phyloP scores from a whole-genome alignment of 2,797 vertebrate genomes.

The Pygocentrus nattereri region DNA sequence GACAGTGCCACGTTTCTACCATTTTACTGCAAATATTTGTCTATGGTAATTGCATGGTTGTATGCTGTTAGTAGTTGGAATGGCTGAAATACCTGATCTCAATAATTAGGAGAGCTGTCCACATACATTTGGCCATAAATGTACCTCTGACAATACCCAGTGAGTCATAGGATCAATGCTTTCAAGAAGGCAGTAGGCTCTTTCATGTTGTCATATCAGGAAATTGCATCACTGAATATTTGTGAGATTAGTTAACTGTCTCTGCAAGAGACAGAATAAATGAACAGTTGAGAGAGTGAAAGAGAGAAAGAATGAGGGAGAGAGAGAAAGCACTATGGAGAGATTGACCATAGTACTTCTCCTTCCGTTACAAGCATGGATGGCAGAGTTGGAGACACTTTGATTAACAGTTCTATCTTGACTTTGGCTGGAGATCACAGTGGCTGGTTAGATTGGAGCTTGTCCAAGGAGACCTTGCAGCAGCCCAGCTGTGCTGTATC shows the following conservation, averaged over 20 bases:
- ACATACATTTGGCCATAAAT: no score
- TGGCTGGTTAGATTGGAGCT: slow-evolving; percentile 35
- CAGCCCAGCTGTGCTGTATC: slow-evolving; percentile 48
- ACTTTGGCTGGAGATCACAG: slow-evolving; percentile 34
- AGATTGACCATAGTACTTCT: background rate
- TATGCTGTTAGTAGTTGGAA: no score
- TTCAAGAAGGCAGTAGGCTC: background rate
- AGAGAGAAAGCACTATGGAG: slow-evolving; percentile 6
- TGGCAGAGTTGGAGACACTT: slow-evolving; percentile 41
- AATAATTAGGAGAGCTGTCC: no score
- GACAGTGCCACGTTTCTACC: no score
- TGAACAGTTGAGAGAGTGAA: no score
- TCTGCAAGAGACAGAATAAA: no score
- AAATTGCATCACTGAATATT: background rate
- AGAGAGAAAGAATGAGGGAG: slow-evolving; percentile 20
- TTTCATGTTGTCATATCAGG: background rate
- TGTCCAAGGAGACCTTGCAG: slow-evolving; percentile 47
- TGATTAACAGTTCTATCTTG: slow-evolving; percentile 51
- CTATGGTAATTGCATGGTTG: no score
- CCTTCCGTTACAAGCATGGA: slow-evolving; percentile 20
- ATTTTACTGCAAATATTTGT: no score
- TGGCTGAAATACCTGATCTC: no score
- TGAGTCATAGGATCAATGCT: background rate
- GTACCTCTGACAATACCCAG: background rate
- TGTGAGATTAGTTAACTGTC: background rate